These are phyloP conservation scores for Grus americana DNA, from an alignment of 2,113 vertebrate species.

Conservation along the genomic window DNA sequence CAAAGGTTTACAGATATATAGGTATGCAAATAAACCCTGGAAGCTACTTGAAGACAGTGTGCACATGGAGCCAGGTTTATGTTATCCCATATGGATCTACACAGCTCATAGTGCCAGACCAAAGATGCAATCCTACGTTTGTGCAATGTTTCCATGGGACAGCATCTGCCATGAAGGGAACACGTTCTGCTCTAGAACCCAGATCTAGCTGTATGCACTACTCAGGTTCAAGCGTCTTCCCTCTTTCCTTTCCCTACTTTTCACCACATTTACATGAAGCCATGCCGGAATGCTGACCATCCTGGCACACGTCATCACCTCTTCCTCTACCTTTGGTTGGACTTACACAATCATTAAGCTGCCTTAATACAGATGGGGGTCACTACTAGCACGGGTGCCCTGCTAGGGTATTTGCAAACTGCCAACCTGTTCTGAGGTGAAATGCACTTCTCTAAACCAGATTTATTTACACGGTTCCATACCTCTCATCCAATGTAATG, in stretches of 20 bases:
- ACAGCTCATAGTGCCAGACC: neutral
- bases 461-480: neutral
- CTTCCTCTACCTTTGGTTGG: neutral
- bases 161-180: neutral
- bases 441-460: neutral
- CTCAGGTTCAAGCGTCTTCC: neutral
- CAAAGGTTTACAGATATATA: neutral
- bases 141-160: neutral
- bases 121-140: neutral
- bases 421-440: neutral
- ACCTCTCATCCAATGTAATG: neutral
- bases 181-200: neutral
- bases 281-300: neutral
- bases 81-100: fast-evolving
- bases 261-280: neutral
- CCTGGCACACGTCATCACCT: neutral
- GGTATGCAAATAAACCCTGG: neutral
- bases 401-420: neutral
- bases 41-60: neutral
- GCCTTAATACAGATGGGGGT: neutral
- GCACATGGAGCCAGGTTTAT: neutral
- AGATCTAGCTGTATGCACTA: too few relatives aligned
- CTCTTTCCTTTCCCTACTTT: neutral
- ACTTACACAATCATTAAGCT: neutral
- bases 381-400: fast-evolving